Base-by-base conservation (phyloP, 2,113 vertebrate genomes). In the Hippopotamus amphibius region DNA sequence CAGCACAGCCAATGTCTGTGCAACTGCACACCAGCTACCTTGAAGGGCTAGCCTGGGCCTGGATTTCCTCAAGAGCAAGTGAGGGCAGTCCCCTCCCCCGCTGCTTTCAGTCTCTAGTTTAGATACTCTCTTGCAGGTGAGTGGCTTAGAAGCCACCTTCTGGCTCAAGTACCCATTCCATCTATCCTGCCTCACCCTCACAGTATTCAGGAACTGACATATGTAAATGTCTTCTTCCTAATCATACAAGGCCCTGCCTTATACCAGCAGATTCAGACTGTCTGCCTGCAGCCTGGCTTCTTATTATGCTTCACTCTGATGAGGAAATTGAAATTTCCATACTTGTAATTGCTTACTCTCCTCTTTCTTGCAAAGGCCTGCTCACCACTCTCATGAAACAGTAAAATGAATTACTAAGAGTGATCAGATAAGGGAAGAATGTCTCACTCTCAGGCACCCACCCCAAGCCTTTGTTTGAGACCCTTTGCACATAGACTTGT, bases 201-300 rank as follows among this genome's bases (percentile, higher is more conserved):
- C 7, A 24, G 55, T 30, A 50, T 26, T 46, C 43, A 37, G 81
- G 43, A 37, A 12, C 61, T 53, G 41, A 26, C 2, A 14, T n/a
- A 46, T 86, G 21, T 69, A 80, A 59, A 21, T n/a, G 69, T 33
- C 63, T 22, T 77, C 86, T 41, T 87, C 57, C 57, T 90, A 53
- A 77, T 89, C 68, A 74, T 28, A 68, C 22, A 43, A 76, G 77
- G 26, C 59, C 37, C 80, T 28, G 66, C 63, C 26, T 80, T 15
- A 7, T 12, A 24, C 46, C 26, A 71, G 53, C 72, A 79, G 59
- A 65, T 88, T 53, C 41, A 74, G 87, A 63, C 97, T 69, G 65
- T 76, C 92, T 91, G 88, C 87, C 90, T 48, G 6, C 80, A 74
- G 93, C 87, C 74, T 79, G 41, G 37, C 66, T 92, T 76, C 93